A percentile compares a stretch with the other conserved stretches of the same genome.
phyloP scores from a whole-genome alignment of 2,113 vertebrate species.

The Tragulus kanchil region DNA sequence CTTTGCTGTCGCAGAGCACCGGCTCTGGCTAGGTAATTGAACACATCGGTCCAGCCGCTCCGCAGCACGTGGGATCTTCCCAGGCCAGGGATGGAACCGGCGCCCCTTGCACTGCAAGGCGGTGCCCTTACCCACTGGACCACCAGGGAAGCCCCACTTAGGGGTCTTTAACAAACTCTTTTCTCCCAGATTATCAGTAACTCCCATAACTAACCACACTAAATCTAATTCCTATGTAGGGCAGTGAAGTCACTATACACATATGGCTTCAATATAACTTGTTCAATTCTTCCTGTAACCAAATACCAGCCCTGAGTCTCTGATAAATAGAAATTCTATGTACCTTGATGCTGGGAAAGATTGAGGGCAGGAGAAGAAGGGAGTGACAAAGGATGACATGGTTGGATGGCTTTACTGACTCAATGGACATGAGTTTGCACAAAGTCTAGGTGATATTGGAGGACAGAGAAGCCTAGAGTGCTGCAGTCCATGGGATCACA shows the following conservation, averaged over 20 bases:
- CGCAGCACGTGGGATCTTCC: too few species aligned
- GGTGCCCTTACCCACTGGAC: too few species aligned
- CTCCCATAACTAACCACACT: not conserved
- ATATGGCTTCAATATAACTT: not conserved
- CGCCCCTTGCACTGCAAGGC: too few species aligned
- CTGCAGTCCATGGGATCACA: not conserved
- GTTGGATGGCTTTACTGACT: not conserved
- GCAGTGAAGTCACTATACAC: not conserved
- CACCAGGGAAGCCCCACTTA: too few species aligned
- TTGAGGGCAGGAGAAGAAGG: not conserved
- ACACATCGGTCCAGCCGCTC: too few species aligned
- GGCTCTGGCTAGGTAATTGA: too few species aligned
- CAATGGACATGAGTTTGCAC: not conserved
- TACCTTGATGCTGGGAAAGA: not conserved
- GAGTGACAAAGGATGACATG: not conserved
- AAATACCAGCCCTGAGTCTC: not conserved
- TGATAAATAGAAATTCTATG: not conserved
- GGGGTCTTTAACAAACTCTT: not conserved
- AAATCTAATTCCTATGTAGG: not conserved
- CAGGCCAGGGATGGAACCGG: too few species aligned
- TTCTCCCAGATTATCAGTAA: not conserved
- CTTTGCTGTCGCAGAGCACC: too few species aligned
- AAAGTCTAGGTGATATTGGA: not conserved
- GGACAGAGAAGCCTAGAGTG: not conserved
- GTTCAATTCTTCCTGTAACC: not conserved